A percentile compares a stretch with the other conserved stretches of the same genome.
phyloP scores from a whole-genome alignment of 2,888 invertebrate species.

The Melieria picta region DNA sequence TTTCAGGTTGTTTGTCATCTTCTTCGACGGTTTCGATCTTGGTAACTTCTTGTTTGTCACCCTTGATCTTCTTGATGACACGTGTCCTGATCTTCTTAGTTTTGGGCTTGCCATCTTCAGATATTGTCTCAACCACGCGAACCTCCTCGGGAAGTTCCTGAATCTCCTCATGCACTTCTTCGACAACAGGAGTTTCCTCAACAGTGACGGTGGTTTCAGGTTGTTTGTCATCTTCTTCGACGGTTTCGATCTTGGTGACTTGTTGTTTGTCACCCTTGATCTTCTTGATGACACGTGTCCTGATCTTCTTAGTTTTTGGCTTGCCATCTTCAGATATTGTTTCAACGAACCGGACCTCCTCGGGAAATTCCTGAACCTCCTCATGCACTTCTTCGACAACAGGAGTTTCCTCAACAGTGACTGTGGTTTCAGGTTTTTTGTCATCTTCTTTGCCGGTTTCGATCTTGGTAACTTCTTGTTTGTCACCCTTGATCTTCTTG shows the following conservation, averaged over 20 bases:
- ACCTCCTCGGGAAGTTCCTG: constrained; percentile 46
- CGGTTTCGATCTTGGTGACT: constrained; percentile 62
- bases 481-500: constrained; percentile 23
- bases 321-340: constrained; percentile 47
- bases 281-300: constrained; percentile 61
- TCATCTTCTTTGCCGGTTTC: constrained; percentile 24
- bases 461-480: constrained; percentile 26
- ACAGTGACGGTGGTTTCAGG: constrained; percentile 57
- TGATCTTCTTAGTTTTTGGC: constrained; percentile 51
- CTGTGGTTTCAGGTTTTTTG: constrained; percentile 23
- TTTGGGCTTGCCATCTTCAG: constrained; percentile 49
- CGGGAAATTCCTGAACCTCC: constrained; percentile 6
- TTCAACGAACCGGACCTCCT: constrained; percentile 45
- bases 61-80: constrained; percentile 57
- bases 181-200: constrained; percentile 43
- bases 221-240: constrained; percentile 52
- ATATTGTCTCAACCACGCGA: constrained; percentile 53
- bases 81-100: constrained; percentile 59
- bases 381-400: constrained; percentile 19
- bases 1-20: constrained; percentile 59
- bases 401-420: constrained; percentile 20
- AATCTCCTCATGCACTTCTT: constrained; percentile 29
- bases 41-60: constrained; percentile 56
- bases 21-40: constrained; percentile 64
- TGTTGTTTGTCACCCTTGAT: constrained; percentile 61